Percentiles rank a stretch among this genome's conserved stretches.
Conservation (phyloP, 1,140 invertebrate species). For the Ostrea denselamellosa region DNA sequence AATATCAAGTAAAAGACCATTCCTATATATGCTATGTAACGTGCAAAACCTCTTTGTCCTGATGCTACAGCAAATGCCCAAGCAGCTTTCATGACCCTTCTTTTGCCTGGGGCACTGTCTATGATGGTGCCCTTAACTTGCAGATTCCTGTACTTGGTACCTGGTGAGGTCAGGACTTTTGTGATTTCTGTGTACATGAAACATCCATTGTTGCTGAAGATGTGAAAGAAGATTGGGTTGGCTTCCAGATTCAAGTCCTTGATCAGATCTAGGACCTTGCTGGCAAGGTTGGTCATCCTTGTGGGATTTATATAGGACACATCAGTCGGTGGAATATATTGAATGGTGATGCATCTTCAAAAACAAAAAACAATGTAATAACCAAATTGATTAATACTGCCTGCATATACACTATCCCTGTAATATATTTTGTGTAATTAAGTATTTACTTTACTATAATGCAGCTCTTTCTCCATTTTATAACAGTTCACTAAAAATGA, state of each 20-base stretch:
- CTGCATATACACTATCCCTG: too few relatives aligned
- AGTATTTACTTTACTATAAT: too few relatives aligned
- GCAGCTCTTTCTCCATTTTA: too few relatives aligned
- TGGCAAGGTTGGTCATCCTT: slow-evolving; percentile 83
- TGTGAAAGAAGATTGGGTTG: slow-evolving; percentile 88
- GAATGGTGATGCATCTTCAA: slow-evolving; percentile 86
- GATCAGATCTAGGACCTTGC: slow-evolving; percentile 85
- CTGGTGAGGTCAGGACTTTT: slow-evolving; percentile 65
- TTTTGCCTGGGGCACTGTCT: slow-evolving; percentile 86
- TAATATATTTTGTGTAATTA: too few relatives aligned
- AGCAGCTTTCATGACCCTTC: slow-evolving; percentile 82
- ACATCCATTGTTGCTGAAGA: slow-evolving; percentile 90
- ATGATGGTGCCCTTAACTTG: slow-evolving; percentile 87
- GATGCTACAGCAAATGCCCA: slow-evolving; percentile 81
- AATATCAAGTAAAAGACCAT: slow-evolving; percentile 62
- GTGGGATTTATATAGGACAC: slow-evolving; percentile 84
- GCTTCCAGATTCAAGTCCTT: slow-evolving; percentile 83
- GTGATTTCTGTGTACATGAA: slow-evolving; percentile 69
- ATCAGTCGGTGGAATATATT: slow-evolving; percentile 86
- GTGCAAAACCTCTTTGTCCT: slow-evolving; percentile 70
- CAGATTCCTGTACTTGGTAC: slow-evolving; percentile 74
- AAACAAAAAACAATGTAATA: slow-evolving; percentile 49
- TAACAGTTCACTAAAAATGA: too few relatives aligned
- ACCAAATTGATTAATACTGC: background rate
- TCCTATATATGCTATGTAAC: slow-evolving; percentile 65